These are phyloP conservation scores for Catharus fuscescens DNA, from an alignment of 2,113 vertebrate genomes.

Conservation along the genomic window DNA sequence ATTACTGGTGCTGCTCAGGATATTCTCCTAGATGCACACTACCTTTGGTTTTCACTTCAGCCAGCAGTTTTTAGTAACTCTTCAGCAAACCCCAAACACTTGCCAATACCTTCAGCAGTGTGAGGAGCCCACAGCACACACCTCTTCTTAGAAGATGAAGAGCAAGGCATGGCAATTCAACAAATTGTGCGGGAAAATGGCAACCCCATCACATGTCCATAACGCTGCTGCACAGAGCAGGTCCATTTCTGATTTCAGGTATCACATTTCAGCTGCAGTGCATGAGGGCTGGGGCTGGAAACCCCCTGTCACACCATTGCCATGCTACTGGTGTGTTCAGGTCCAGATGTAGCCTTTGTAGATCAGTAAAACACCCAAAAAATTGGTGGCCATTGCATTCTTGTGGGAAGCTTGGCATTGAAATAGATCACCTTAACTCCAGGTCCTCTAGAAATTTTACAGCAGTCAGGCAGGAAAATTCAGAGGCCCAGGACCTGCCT, in stretches of 20 bases:
- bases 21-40: background rate
- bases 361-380: background rate
- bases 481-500: background rate
- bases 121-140: background rate
- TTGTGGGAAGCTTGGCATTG: background rate
- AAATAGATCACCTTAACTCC: background rate
- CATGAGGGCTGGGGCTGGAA: background rate
- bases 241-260: background rate
- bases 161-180: background rate
- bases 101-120: background rate
- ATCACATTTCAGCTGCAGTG: background rate
- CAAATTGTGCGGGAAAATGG: background rate
- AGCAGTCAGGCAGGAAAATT: background rate
- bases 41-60: background rate
- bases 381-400: fast-evolving
- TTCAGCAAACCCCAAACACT: background rate
- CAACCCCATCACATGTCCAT: background rate
- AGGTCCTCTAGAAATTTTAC: background rate
- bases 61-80: background rate
- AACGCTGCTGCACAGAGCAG: background rate
- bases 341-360: background rate
- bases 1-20: background rate
- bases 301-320: background rate
- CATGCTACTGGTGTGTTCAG: fast-evolving
- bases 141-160: background rate